These are phyloP conservation scores for Orussus abietinus DNA, from an alignment of 1,140 invertebrate species.

Conservation along the genomic window DNA sequence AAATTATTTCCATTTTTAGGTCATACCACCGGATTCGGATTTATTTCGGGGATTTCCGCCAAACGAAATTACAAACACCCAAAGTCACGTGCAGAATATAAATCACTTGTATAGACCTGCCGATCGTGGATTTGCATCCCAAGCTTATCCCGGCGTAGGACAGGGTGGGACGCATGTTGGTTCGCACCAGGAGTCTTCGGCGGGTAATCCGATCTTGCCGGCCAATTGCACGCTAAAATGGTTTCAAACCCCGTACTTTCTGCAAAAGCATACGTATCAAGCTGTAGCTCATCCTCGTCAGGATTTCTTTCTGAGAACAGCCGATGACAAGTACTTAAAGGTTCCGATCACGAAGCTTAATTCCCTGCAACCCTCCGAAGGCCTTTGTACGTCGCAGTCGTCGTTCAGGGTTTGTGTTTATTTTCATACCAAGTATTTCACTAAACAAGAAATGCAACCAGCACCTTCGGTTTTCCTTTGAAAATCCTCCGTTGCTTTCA, in stretches of 20 bases:
- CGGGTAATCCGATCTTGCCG: conserved; percentile 4
- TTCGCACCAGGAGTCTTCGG: not conserved
- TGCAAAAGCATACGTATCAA: conserved; percentile 1
- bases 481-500: too few relatives aligned
- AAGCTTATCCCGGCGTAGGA: not conserved
- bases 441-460: too few relatives aligned
- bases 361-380: conserved; percentile 8
- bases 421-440: too few relatives aligned
- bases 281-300: too few relatives aligned
- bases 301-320: conserved; percentile 13
- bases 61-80: conserved; percentile 25
- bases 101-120: conserved; percentile 18
- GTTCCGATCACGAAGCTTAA: conserved; percentile 15
- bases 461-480: too few relatives aligned
- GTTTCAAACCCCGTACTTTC: conserved; percentile 3
- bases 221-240: conserved; percentile 14
- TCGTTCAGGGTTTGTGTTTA: conserved; percentile 20
- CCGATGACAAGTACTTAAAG: conserved; percentile 18
- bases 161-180: not conserved
- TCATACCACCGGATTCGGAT: conserved; percentile 5
- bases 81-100: conserved; percentile 21
- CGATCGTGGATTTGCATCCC: conserved; percentile 6
- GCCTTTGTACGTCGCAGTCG: too few relatives aligned
- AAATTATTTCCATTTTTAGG: too few relatives aligned
- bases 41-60: conserved; percentile 27